Percentiles rank a stretch among this genome's conserved stretches.
phyloP scores from a whole-genome alignment of 2,888 invertebrate species.

The Protophormia terraenovae region DNA sequence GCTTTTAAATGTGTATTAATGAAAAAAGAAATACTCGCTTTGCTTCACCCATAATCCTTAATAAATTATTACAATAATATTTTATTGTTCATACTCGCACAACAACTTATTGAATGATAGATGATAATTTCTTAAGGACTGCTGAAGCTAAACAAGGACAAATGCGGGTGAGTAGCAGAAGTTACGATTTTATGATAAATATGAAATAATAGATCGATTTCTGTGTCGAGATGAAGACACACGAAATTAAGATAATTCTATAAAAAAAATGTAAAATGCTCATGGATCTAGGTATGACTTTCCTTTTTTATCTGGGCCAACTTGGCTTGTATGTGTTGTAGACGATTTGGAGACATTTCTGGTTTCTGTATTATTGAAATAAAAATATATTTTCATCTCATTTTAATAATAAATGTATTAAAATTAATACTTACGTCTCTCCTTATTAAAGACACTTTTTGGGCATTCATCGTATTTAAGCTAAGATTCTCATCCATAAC shows the following conservation, averaged over 20 bases:
- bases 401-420: not conserved
- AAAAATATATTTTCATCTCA: slow-evolving; percentile 25
- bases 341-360: slow-evolving; percentile 80
- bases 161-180: slow-evolving; percentile 8
- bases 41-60: not conserved
- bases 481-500: slow-evolving; percentile 81
- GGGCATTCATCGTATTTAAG: slow-evolving; percentile 78
- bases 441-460: slow-evolving; percentile 78
- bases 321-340: slow-evolving; percentile 81
- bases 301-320: slow-evolving; percentile 81
- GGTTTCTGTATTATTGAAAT: slow-evolving; percentile 74
- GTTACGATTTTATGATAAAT: not conserved
- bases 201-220: not conserved
- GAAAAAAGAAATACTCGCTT: too few species aligned
- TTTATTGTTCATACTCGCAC: not conserved
- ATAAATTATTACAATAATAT: not conserved
- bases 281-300: slow-evolving; percentile 74
- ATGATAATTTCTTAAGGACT: not conserved
- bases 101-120: not conserved
- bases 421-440: slow-evolving; percentile 76
- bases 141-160: not conserved
- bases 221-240: not conserved
- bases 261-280: slow-evolving; percentile 24
- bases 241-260: not conserved
- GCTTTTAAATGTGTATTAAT: not conserved